These are phyloP conservation scores for Acronicta aceris DNA, from an alignment of 2,888 invertebrate species.

Conservation along the genomic window DNA sequence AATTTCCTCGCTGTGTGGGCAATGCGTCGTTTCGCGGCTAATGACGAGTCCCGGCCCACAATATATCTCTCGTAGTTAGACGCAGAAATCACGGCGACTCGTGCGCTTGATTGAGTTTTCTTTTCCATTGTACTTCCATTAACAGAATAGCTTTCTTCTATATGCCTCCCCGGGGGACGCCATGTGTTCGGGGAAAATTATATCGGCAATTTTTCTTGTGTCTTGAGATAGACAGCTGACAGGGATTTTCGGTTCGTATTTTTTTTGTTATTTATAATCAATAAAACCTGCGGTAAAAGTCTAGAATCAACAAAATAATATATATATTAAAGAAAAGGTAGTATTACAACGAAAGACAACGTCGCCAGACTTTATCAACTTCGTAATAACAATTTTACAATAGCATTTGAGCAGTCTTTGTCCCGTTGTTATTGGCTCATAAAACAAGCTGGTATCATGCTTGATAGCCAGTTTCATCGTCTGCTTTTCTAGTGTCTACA, in stretches of 20 bases:
- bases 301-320: slow-evolving; percentile 25
- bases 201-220: slow-evolving; percentile 81
- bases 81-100: slow-evolving; percentile 86
- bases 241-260: slow-evolving; percentile 35
- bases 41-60: slow-evolving; percentile 81
- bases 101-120: slow-evolving; percentile 87
- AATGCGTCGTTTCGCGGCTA: slow-evolving; percentile 78
- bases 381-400: slow-evolving; percentile 16
- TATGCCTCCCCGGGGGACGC: slow-evolving; percentile 73
- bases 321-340: slow-evolving; percentile 13
- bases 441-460: slow-evolving; percentile 30
- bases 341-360: slow-evolving; percentile 15
- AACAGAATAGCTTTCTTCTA: slow-evolving; percentile 85
- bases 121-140: slow-evolving; percentile 87
- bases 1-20: slow-evolving; percentile 72
- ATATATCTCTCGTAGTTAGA: slow-evolving; percentile 86
- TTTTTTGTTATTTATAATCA: slow-evolving; percentile 45
- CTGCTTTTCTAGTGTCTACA: slow-evolving; percentile 46
- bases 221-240: slow-evolving; percentile 49
- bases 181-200: slow-evolving; percentile 83
- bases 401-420: slow-evolving; percentile 29
- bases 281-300: slow-evolving; percentile 26
- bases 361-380: slow-evolving; percentile 18
- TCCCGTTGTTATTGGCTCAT: slow-evolving; percentile 30
- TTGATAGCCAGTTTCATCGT: slow-evolving; percentile 41